These are phyloP conservation scores for Bothrops jararaca DNA, from an alignment of 2,113 vertebrate species.

Conservation along the genomic window DNA sequence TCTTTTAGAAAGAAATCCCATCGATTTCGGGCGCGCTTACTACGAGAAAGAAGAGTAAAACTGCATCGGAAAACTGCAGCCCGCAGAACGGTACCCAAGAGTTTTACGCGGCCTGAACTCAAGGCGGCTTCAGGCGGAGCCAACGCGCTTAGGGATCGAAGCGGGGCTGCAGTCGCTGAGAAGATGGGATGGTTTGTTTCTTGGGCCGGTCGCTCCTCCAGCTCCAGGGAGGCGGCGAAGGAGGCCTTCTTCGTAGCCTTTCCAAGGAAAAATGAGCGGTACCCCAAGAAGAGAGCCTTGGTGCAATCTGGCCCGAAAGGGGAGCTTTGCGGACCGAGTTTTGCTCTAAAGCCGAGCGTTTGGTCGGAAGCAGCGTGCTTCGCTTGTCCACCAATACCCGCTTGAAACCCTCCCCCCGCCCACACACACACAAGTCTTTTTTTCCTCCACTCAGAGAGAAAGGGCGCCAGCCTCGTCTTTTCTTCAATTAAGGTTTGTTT, in stretches of 20 bases:
- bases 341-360: not conserved
- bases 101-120: not conserved
- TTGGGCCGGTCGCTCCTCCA: too few species aligned
- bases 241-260: too few species aligned
- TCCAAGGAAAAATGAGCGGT: too few species aligned
- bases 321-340: too few species aligned
- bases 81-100: not conserved
- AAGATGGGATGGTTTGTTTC: not conserved
- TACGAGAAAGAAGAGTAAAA: not conserved
- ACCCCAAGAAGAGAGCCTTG: too few species aligned
- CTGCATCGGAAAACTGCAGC: not conserved
- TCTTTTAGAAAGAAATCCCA: not conserved
- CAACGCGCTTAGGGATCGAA: not conserved
- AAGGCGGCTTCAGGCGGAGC: not conserved
- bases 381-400: not conserved
- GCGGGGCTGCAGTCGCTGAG: not conserved
- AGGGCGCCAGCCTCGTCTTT: not conserved
- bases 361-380: not conserved
- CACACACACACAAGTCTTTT: too few species aligned
- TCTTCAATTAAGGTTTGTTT: not conserved
- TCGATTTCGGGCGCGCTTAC: not conserved
- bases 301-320: too few species aligned
- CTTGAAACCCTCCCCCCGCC: too few species aligned
- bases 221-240: too few species aligned
- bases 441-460: not conserved